A percentile compares a stretch with the other conserved stretches of the same genome.
These are phyloP conservation scores for Odontamblyopus lacepedii DNA, from an alignment of 2,797 vertebrate genomes.

Conservation along the genomic window DNA sequence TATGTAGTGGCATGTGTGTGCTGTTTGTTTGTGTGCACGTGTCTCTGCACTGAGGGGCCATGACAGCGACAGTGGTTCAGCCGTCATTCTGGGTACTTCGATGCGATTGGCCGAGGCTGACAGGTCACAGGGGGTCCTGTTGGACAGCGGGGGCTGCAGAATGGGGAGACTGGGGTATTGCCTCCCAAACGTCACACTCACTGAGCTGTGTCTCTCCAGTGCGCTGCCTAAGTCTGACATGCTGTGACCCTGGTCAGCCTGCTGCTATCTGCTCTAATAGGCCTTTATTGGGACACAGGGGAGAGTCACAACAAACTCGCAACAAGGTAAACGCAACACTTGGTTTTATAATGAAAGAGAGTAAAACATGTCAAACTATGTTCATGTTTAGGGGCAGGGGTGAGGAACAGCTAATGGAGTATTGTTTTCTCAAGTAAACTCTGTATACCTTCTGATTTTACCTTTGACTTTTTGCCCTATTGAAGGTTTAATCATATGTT, in stretches of 20 bases:
- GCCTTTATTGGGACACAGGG: slow-evolving; percentile 53
- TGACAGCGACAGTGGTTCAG: slow-evolving; percentile 79
- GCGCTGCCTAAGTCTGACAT: slow-evolving; percentile 35
- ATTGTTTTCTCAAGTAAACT: too few species aligned
- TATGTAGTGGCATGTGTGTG: slow-evolving; percentile 48
- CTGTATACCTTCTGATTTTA: too few species aligned
- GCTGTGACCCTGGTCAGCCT: slow-evolving; percentile 49
- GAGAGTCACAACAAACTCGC: slow-evolving; percentile 7
- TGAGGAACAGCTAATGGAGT: too few species aligned
- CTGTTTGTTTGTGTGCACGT: slow-evolving; percentile 46
- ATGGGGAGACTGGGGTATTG: slow-evolving; percentile 49
- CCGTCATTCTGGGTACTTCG: slow-evolving; percentile 67
- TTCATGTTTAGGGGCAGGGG: too few species aligned
- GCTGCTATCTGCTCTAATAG: slow-evolving; percentile 53
- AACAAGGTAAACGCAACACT: background rate
- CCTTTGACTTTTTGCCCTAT: too few species aligned
- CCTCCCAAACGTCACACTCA: slow-evolving; percentile 57
- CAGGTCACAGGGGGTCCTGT: slow-evolving; percentile 63
- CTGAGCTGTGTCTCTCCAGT: slow-evolving; percentile 41
- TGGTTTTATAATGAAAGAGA: background rate
- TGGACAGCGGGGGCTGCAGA: slow-evolving; percentile 42
- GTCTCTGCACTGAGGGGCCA: slow-evolving; percentile 67
- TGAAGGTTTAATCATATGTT: too few species aligned
- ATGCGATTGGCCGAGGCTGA: slow-evolving; percentile 64
- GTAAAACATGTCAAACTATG: slow-evolving; percentile 5